Conservation (phyloP, 2,797 vertebrate genomes). For the Erithacus rubecula region DNA sequence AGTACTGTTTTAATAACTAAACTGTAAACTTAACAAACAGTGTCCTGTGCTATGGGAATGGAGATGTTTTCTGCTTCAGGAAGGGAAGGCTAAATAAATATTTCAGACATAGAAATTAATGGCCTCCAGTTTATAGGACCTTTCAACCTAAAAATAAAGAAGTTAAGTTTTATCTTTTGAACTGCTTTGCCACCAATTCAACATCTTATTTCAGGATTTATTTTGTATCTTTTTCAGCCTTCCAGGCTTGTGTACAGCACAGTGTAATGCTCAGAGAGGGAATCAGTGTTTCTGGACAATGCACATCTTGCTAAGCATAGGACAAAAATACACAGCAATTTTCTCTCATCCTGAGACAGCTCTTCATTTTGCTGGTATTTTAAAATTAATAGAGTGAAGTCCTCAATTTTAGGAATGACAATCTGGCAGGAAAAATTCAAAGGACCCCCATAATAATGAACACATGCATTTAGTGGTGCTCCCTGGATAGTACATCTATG, state of each 20-base stretch:
- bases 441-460: not conserved
- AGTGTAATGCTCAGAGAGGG: not conserved
- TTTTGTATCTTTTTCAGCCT: not conserved
- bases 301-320: not conserved
- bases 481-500: not conserved
- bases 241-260: not conserved
- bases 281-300: not conserved
- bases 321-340: not conserved
- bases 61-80: not conserved
- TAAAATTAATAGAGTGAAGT: not conserved
- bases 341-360: not conserved
- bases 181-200: not conserved
- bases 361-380: not conserved
- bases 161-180: not conserved
- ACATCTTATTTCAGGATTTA: not conserved
- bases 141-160: slow-evolving; percentile 3
- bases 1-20: not conserved
- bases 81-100: not conserved
- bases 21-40: not conserved
- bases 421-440: not conserved
- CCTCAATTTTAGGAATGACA: not conserved
- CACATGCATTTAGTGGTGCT: not conserved
- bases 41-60: not conserved
- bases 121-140: not conserved
- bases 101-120: not conserved